Evolutionary conservation across 2,797 vertebrate species (phyloP).

Genomic region (Peromyscus melanophrys): DNA sequence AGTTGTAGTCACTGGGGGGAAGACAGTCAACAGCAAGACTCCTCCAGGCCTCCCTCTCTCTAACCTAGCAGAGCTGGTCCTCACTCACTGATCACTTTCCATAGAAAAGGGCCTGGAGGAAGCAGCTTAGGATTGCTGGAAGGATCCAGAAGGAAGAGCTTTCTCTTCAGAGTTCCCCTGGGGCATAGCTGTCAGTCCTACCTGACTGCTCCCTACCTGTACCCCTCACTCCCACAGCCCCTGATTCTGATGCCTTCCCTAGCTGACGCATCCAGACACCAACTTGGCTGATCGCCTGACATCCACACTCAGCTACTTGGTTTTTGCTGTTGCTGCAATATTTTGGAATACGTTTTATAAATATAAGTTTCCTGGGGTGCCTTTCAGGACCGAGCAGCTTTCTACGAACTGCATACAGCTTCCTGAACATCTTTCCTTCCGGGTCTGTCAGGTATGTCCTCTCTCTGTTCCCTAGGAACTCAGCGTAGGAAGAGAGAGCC

Average conservation of each 20-base stretch:
- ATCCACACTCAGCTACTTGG: slow-evolving; percentile 57
- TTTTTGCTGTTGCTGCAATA: slow-evolving; percentile 74
- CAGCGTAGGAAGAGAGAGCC: neutral
- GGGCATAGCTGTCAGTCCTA: neutral
- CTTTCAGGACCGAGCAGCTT: slow-evolving; percentile 56
- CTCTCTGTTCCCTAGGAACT: neutral
- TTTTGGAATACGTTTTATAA: slow-evolving; percentile 71
- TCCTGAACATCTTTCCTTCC: slow-evolving; percentile 29
- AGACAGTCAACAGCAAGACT: neutral
- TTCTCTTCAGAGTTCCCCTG: neutral
- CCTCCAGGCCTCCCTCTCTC: neutral
- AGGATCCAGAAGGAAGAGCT: neutral
- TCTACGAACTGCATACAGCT: neutral
- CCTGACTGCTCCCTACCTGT: neutral
- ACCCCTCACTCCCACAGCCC: neutral
- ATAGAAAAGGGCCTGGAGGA: neutral
- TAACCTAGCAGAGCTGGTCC: neutral
- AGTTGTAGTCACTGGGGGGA: neutral
- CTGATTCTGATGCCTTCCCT: neutral
- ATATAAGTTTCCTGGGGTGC: slow-evolving; percentile 51
- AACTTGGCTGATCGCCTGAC: slow-evolving; percentile 37
- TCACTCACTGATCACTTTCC: neutral
- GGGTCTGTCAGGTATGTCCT: neutral
- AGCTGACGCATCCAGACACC: slow-evolving; percentile 25
- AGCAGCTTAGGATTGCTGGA: neutral